A percentile compares a stretch with the other conserved stretches of the same genome.
phyloP scores from a whole-genome alignment of 2,888 invertebrate species.

The Steinernema carpocapsae region DNA sequence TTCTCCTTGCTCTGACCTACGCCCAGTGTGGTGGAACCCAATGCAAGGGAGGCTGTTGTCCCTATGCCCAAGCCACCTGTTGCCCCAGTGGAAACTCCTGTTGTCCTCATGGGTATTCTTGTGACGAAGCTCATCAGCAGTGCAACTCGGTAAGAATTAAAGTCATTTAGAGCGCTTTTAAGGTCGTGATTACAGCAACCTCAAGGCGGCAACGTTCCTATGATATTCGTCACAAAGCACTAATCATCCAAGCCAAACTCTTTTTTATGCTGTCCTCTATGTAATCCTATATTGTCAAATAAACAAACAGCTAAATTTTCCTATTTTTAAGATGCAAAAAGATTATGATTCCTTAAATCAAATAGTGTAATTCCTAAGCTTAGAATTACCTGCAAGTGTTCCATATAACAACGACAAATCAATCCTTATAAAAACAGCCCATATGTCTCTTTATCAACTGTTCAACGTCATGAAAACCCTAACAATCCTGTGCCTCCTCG shows the following conservation, averaged over 20 bases:
- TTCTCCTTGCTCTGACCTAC: not conserved
- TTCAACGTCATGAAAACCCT: not conserved
- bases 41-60: slow-evolving; percentile 16
- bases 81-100: slow-evolving; percentile 1
- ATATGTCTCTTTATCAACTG: too few species aligned
- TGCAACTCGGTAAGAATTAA: too few species aligned
- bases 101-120: not conserved
- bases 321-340: too few species aligned
- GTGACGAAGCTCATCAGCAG: not conserved
- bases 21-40: slow-evolving; percentile 9
- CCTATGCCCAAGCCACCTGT: not conserved
- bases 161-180: not conserved
- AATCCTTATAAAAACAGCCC: too few species aligned
- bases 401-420: too few species aligned
- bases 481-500: not conserved
- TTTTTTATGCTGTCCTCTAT: not conserved
- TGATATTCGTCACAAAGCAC: not conserved
- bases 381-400: too few species aligned
- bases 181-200: not conserved
- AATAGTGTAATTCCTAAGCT: too few species aligned
- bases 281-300: too few species aligned
- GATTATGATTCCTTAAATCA: too few species aligned
- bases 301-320: too few species aligned
- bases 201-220: not conserved
- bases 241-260: not conserved